Evolutionary conservation across 2,888 invertebrate genomes (phyloP).

Genomic region (Tenthredo mesomela): DNA sequence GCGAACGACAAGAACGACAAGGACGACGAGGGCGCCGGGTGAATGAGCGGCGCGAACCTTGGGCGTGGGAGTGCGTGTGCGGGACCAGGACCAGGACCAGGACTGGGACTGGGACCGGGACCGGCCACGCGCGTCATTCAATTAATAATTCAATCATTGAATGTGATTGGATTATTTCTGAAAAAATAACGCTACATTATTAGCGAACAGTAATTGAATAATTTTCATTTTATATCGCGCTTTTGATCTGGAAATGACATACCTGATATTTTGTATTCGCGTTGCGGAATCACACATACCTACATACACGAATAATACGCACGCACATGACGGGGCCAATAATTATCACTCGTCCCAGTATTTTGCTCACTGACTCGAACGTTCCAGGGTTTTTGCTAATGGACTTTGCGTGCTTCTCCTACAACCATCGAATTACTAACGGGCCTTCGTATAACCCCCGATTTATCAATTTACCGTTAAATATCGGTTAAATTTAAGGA

Average conservation of each 20-base stretch:
- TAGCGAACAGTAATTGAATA: constrained; percentile 67
- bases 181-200: constrained; percentile 53
- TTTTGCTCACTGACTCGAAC: constrained; percentile 33
- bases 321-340: constrained; percentile 13
- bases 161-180: constrained; percentile 74
- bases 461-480: not conserved
- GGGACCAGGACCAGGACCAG: constrained; percentile 34
- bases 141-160: constrained; percentile 77
- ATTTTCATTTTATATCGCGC: constrained; percentile 67
- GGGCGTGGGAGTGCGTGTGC: constrained; percentile 34
- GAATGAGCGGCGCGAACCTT: constrained; percentile 52
- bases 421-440: not conserved
- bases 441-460: not conserved
- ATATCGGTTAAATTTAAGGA: not conserved
- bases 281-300: constrained; percentile 54
- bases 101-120: constrained; percentile 41
- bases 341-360: constrained; percentile 31
- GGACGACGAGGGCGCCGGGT: constrained; percentile 51
- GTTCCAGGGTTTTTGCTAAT: constrained; percentile 63
- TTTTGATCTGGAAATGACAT: constrained; percentile 67
- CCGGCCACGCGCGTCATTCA: constrained; percentile 70
- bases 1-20: constrained; percentile 29
- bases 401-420: constrained; percentile 61
- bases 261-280: constrained; percentile 65
- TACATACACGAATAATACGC: not conserved